Percentiles rank a stretch among this genome's conserved stretches.
These are phyloP conservation scores for Emydoidea blandingii DNA, from an alignment of 2,797 vertebrate genomes.

Conservation along the genomic window DNA sequence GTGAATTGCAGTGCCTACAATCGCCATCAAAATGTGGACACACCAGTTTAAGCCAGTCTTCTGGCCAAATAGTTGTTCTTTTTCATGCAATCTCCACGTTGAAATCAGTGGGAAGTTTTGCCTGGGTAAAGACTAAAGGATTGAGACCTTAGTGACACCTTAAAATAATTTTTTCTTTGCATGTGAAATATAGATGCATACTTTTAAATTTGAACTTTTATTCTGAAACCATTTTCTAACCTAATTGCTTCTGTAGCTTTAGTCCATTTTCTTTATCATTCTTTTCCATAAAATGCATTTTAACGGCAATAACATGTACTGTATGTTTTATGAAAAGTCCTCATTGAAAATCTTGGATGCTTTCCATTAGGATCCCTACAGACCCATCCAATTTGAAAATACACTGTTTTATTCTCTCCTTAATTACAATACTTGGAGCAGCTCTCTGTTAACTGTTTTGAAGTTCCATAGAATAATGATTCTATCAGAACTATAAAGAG, in stretches of 20 bases:
- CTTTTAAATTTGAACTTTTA: constrained; percentile 38
- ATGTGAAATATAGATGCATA: background rate
- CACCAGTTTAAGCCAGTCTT: background rate
- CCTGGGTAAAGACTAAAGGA: background rate
- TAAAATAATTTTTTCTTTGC: background rate
- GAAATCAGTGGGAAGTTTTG: background rate
- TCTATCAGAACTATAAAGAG: constrained; percentile 52
- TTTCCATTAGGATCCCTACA: constrained; percentile 68
- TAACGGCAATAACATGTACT: constrained; percentile 52
- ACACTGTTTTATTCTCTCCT: constrained; percentile 63
- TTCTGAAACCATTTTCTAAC: constrained; percentile 42
- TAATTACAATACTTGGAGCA: constrained; percentile 76
- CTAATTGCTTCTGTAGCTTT: constrained; percentile 48
- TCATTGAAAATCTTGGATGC: constrained; percentile 66
- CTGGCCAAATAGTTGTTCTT: background rate
- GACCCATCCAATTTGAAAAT: constrained; percentile 74
- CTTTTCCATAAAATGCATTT: constrained; percentile 62
- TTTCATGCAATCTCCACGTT: background rate
- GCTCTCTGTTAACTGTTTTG: constrained; percentile 69
- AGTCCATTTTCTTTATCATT: constrained; percentile 27
- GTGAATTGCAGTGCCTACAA: background rate
- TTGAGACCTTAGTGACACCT: background rate
- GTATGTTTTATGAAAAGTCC: constrained; percentile 72
- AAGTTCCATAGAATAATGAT: constrained; percentile 73
- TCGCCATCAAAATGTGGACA: background rate